Evolutionary conservation across 2,113 vertebrate species (phyloP).

Genomic region (cat (Felis catus)): DNA sequence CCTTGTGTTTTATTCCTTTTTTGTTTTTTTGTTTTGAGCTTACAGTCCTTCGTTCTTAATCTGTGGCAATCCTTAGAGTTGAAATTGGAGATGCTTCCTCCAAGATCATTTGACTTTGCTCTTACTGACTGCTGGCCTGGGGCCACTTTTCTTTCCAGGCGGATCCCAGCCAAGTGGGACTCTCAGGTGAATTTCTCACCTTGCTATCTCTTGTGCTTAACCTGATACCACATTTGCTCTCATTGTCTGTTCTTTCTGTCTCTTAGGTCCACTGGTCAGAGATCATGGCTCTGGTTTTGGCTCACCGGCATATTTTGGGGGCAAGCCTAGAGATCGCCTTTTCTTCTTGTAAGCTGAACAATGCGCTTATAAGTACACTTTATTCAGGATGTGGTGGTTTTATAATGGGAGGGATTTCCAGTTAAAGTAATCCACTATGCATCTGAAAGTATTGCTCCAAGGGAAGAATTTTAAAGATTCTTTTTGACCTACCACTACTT

Average conservation of each 20-base stretch:
- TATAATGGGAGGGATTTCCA: neutral
- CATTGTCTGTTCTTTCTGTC: neutral
- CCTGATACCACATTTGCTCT: neutral
- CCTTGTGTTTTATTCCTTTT: neutral
- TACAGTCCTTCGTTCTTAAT: neutral
- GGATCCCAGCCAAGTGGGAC: too few relatives aligned
- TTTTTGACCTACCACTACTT: neutral
- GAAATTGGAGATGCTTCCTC: neutral
- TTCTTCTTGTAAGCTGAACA: neutral
- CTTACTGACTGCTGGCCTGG: neutral
- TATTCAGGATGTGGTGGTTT: neutral
- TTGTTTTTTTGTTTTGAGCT: neutral
- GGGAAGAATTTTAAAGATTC: neutral
- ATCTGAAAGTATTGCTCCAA: neutral
- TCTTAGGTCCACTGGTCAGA: neutral
- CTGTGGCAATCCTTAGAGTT: neutral
- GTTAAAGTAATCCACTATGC: neutral
- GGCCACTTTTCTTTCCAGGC: neutral
- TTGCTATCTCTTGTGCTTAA: neutral
- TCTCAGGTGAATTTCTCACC: too few relatives aligned
- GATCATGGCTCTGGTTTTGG: neutral
- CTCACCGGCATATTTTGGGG: neutral
- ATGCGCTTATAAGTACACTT: neutral
- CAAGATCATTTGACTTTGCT: neutral
- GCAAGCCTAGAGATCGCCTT: neutral